A percentile compares a stretch with the other conserved stretches of the same genome.
Evolutionary conservation across 2,797 vertebrate genomes (phyloP).

Genomic region (Cuniculus paca): DNA sequence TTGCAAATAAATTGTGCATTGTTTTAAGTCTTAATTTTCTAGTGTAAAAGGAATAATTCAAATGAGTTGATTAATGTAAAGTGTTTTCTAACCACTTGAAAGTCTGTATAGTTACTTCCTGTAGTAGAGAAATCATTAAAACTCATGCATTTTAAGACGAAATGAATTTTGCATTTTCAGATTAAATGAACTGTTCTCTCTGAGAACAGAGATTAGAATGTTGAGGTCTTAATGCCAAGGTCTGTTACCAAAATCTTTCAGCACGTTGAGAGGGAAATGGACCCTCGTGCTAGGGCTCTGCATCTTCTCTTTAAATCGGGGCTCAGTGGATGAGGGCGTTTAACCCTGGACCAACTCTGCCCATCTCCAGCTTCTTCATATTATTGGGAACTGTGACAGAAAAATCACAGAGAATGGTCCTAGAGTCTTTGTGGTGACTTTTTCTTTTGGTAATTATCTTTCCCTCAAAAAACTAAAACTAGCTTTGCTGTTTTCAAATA

Average conservation of each 20-base stretch:
- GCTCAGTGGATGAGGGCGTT: neutral
- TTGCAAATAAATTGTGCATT: conserved; percentile 9
- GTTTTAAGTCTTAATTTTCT: conserved; percentile 46
- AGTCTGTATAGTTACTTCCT: neutral
- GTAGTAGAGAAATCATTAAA: neutral
- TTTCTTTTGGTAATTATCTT: neutral
- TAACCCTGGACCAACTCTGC: neutral
- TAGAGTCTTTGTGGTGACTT: neutral
- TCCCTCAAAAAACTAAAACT: neutral
- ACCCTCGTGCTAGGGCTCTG: accelerated
- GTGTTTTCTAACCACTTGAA: neutral
- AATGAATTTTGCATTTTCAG: neutral
- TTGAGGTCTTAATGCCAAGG: neutral
- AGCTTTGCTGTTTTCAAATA: neutral
- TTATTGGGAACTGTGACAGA: neutral
- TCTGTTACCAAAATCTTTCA: neutral
- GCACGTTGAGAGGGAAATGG: neutral
- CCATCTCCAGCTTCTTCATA: neutral
- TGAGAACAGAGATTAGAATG: neutral
- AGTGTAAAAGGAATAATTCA: conserved; percentile 25
- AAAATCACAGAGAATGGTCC: neutral
- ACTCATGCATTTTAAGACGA: neutral
- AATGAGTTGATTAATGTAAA: neutral
- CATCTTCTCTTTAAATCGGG: neutral
- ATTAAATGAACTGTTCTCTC: neutral